Percentiles rank a stretch among this genome's conserved stretches.
Conservation (phyloP, 92 coral and sea anemone species). For the Epizoanthus fatuus region DNA sequence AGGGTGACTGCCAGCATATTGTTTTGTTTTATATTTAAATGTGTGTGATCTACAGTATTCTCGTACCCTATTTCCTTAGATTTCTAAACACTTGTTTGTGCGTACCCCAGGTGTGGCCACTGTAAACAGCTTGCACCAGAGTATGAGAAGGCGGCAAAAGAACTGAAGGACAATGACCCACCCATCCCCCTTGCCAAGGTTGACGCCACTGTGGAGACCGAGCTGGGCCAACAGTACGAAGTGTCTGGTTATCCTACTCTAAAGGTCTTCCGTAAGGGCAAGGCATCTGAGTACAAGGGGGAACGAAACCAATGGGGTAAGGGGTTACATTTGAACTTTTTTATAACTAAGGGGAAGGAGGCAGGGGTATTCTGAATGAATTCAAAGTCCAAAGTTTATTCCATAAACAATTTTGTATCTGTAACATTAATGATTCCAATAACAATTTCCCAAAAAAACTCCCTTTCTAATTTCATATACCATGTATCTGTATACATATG, state of each 20-base stretch:
- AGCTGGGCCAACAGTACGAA: conserved; percentile 80
- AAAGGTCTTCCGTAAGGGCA: conserved; percentile 96
- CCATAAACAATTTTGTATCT: too few relatives aligned
- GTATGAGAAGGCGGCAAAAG: conserved; percentile 96
- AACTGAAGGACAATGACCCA: conserved; percentile 88
- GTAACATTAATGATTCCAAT: too few relatives aligned
- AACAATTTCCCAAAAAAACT: too few relatives aligned
- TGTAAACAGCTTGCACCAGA: conserved; percentile 97
- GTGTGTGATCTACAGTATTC: too few relatives aligned
- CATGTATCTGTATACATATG: too few relatives aligned
- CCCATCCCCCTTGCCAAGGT: conserved; percentile 96
- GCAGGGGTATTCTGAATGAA: too few relatives aligned
- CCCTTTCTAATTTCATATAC: too few relatives aligned
- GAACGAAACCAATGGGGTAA: conserved; percentile 91
- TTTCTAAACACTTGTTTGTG: not conserved
- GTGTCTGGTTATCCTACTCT: conserved; percentile 94
- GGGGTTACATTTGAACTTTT: not conserved
- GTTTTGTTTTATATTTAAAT: too few relatives aligned
- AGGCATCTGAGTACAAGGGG: conserved; percentile 93
- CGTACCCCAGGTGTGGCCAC: conserved; percentile 91
- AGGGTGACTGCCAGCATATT: too few relatives aligned
- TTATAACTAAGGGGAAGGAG: too few relatives aligned
- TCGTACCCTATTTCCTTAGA: too few relatives aligned
- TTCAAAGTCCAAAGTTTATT: too few relatives aligned
- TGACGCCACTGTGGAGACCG: conserved; percentile 86